Conservation (phyloP, 2,113 vertebrate genomes). For the Misgurnus anguillicaudatus region DNA sequence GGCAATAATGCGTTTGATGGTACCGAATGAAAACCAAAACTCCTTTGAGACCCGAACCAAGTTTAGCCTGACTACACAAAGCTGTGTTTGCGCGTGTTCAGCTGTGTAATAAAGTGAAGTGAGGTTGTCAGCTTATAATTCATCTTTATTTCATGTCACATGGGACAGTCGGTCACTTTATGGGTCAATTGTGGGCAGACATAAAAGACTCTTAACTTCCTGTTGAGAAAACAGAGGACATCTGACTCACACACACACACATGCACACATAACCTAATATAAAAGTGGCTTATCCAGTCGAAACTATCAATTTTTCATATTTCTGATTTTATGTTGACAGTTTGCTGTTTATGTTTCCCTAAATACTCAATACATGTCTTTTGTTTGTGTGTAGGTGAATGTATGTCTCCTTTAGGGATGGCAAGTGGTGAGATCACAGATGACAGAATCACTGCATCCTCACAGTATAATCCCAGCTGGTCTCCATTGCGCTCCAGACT, state of each 20-base stretch:
- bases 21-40: conserved; percentile 1
- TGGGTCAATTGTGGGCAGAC: conserved; percentile 20
- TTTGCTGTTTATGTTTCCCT: not conserved
- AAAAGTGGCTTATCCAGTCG: no score
- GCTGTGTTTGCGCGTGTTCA: conserved; percentile 12
- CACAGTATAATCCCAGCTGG: conserved; percentile 94
- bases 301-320: no score
- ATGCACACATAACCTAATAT: not conserved
- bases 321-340: not conserved
- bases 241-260: not conserved
- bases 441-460: conserved; percentile 89
- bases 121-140: conserved; percentile 24
- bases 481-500: conserved; percentile 89
- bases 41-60: conserved; percentile 21
- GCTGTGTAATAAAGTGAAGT: conserved; percentile 31
- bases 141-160: conserved; percentile 13
- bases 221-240: not conserved
- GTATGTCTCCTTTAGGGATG: conserved; percentile 91
- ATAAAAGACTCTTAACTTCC: conserved; percentile 25
- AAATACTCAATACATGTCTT: not conserved
- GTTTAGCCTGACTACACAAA: not conserved
- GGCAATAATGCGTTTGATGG: conserved; percentile 29
- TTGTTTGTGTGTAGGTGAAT: conserved; percentile 67
- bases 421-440: conserved; percentile 89
- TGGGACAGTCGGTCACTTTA: conserved; percentile 9